Evolutionary conservation across 2,113 vertebrate genomes (phyloP).

Genomic region (Butastur rufipennis): DNA sequence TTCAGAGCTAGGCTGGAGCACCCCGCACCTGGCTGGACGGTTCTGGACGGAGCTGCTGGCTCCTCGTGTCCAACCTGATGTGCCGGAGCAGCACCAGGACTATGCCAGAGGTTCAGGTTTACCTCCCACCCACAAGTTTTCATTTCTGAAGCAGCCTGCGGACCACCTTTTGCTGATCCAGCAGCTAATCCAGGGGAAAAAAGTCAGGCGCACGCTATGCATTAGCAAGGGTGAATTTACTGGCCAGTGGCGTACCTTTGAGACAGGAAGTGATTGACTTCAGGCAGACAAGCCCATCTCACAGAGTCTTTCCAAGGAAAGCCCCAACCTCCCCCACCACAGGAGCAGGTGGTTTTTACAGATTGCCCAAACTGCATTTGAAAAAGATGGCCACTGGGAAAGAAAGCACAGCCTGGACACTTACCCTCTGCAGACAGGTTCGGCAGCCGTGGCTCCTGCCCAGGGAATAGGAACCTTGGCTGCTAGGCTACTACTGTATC

Average conservation of each 20-base stretch:
- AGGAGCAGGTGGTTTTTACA: background rate
- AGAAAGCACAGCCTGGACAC: background rate
- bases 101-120: background rate
- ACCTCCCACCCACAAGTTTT: background rate
- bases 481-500: background rate
- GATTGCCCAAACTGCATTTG: background rate
- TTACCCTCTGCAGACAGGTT: background rate
- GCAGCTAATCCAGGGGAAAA: background rate
- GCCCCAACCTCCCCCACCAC: background rate
- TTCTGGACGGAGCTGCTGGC: rapidly evolving
- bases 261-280: background rate
- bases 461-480: background rate
- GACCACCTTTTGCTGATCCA: background rate
- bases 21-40: background rate
- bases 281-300: background rate
- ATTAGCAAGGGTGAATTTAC: background rate
- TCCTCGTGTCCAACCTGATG: background rate
- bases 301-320: background rate
- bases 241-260: background rate
- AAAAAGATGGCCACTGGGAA: background rate
- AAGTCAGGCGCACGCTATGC: background rate
- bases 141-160: background rate
- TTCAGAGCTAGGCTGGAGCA: background rate
- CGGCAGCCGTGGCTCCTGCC: background rate
- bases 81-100: background rate